Conservation (phyloP, 2,113 vertebrate genomes). For the Calyptommatus sinebrachiatus region DNA sequence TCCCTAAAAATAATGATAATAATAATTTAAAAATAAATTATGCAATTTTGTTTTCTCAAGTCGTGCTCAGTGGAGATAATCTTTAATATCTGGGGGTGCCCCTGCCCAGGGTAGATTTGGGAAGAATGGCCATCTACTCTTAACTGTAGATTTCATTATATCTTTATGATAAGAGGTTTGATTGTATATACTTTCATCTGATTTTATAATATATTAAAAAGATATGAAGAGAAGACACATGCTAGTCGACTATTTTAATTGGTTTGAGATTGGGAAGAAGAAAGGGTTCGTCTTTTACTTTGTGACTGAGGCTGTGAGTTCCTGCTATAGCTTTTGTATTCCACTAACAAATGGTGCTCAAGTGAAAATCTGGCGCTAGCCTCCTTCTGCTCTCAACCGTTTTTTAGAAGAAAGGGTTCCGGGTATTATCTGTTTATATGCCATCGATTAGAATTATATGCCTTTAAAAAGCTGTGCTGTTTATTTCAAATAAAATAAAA, state of each 20-base stretch:
- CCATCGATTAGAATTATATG: conserved; percentile 51
- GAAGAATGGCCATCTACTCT: conserved; percentile 33
- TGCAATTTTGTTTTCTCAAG: conserved; percentile 27
- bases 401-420: conserved; percentile 16
- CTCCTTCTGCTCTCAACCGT: conserved; percentile 35
- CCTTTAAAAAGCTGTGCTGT: conserved; percentile 61
- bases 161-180: conserved; percentile 24
- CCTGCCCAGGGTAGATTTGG: conserved; percentile 34
- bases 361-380: conserved; percentile 39
- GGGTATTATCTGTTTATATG: conserved; percentile 48
- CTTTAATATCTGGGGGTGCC: conserved; percentile 18
- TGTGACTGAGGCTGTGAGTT: conserved; percentile 14
- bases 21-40: conserved; percentile 24
- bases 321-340: neutral
- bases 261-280: conserved; percentile 33
- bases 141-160: conserved; percentile 31
- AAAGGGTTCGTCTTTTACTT: conserved; percentile 35
- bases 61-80: conserved; percentile 19
- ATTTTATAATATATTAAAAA: conserved; percentile 49
- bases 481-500: conserved; percentile 43
- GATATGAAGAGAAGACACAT: conserved; percentile 36
- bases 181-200: conserved; percentile 24
- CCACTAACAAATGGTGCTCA: conserved; percentile 33
- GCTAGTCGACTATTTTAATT: conserved; percentile 32
- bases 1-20: conserved; percentile 16